Percentiles rank a stretch among this genome's conserved stretches.
Conservation (phyloP, 2,113 vertebrate genomes). For the Perca fluviatilis region DNA sequence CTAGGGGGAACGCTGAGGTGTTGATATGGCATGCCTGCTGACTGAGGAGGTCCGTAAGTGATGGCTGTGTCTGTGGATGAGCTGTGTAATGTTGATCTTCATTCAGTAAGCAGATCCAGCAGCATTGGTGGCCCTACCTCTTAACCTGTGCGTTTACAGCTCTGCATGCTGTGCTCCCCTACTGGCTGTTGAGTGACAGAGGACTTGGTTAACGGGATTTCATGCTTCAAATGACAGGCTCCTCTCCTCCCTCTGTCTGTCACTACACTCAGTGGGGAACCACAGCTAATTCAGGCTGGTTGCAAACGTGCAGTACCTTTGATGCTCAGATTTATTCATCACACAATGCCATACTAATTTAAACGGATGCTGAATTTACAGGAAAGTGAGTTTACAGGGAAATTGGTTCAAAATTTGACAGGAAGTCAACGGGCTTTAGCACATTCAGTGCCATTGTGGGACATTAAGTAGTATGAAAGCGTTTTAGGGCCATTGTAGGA, state of each 20-base stretch:
- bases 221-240: conserved; percentile 72
- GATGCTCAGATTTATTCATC: conserved; percentile 34
- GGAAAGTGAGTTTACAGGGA: conserved; percentile 4
- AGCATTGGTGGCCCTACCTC: conserved; percentile 51
- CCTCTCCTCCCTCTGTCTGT: conserved; percentile 57
- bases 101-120: conserved; percentile 41
- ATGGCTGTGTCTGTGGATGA: conserved; percentile 31
- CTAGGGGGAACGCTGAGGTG: conserved; percentile 25
- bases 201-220: conserved; percentile 75
- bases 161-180: conserved; percentile 47
- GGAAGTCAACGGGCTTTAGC: background rate
- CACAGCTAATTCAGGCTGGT: conserved; percentile 49
- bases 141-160: conserved; percentile 69
- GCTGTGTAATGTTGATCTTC: conserved; percentile 40
- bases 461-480: background rate
- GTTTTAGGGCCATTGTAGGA: too few relatives aligned
- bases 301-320: conserved; percentile 39
- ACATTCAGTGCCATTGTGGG: background rate
- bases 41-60: conserved; percentile 23
- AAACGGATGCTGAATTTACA: conserved; percentile 33
- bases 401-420: conserved; percentile 16
- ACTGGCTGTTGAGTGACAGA: conserved; percentile 68
- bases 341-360: conserved; percentile 10
- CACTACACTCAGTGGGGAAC: conserved; percentile 48
- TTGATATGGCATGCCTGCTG: conserved; percentile 36